Conservation (phyloP, 2,113 vertebrate genomes). For the Ciconia boyciana region DNA sequence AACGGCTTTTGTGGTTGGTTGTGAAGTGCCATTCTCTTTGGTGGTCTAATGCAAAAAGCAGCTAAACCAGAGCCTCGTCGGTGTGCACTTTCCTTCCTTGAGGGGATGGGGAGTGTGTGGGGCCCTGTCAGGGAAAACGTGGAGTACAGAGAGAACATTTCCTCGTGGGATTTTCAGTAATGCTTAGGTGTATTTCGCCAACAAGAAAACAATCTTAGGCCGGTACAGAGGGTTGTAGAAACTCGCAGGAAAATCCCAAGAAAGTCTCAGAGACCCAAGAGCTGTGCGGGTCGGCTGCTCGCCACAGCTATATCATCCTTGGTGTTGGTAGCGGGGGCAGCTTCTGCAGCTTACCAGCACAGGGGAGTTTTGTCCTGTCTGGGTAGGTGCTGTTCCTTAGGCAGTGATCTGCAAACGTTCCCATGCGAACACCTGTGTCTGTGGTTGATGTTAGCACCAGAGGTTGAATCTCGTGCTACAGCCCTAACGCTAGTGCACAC, state of each 20-base stretch:
- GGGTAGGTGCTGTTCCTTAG: background rate
- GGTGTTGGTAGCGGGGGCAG: background rate
- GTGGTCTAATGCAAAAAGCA: background rate
- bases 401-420: background rate
- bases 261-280: background rate
- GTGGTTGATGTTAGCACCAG: background rate
- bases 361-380: background rate
- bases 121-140: background rate
- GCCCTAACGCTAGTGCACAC: background rate
- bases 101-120: background rate
- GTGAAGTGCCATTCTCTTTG: background rate
- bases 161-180: background rate
- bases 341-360: background rate
- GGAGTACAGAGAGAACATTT: background rate
- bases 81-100: background rate
- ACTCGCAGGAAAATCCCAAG: background rate
- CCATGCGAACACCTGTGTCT: background rate
- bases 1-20: fast-evolving
- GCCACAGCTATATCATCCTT: background rate
- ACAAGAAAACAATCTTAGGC: background rate
- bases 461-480: background rate
- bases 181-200: background rate
- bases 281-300: background rate
- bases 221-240: background rate
- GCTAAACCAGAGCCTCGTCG: background rate